These are phyloP conservation scores for Alouatta palliata DNA, from an alignment of 2,113 vertebrate genomes.

Conservation along the genomic window DNA sequence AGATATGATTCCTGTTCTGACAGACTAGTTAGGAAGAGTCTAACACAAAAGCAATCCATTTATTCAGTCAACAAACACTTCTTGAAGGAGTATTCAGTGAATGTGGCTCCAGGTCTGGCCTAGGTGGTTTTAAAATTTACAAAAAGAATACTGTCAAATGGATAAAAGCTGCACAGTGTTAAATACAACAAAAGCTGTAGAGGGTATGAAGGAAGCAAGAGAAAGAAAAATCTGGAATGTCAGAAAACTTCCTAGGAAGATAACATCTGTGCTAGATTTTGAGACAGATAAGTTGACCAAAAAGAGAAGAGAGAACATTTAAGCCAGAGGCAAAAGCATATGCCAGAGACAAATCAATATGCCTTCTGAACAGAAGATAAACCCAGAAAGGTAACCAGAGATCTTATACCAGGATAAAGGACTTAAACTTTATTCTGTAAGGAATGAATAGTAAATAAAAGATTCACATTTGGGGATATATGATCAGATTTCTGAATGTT, in stretches of 20 bases:
- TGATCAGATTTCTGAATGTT: neutral
- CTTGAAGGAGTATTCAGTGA: neutral
- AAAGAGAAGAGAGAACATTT: neutral
- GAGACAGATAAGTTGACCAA: neutral
- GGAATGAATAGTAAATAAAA: conserved; percentile 1
- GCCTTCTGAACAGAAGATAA: neutral
- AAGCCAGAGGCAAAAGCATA: neutral
- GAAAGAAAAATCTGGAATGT: neutral
- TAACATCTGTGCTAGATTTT: neutral
- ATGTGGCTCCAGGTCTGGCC: neutral
- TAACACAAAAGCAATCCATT: conserved; percentile 31
- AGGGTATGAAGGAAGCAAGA: neutral
- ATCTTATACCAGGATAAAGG: neutral
- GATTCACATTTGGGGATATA: neutral
- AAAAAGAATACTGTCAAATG: neutral
- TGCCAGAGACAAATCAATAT: neutral
- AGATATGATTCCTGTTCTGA: neutral
- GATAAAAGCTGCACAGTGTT: neutral
- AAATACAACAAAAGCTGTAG: neutral
- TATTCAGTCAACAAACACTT: neutral
- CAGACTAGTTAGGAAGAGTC: neutral
- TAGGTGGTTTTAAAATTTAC: neutral
- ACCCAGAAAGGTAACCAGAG: neutral
- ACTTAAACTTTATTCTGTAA: neutral
- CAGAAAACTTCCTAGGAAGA: neutral